phyloP scores from a whole-genome alignment of 2,888 invertebrate species.

The Harpalus rubripes region DNA sequence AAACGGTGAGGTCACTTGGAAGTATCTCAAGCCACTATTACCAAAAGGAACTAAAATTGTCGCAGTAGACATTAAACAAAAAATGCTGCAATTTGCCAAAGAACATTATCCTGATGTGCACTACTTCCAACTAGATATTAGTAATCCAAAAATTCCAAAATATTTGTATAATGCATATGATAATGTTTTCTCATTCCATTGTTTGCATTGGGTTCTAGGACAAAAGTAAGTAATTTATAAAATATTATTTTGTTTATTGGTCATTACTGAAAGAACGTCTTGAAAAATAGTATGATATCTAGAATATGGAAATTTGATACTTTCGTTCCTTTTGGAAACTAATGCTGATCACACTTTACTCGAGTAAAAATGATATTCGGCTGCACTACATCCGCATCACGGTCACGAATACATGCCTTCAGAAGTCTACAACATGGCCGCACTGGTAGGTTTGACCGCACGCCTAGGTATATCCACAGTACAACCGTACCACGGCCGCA shows the following conservation, averaged over 20 bases:
- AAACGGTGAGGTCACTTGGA: constrained; percentile 84
- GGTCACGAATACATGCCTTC: too few relatives aligned
- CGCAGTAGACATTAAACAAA: constrained; percentile 85
- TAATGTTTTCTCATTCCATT: constrained; percentile 88
- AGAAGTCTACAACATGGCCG: too few relatives aligned
- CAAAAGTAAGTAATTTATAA: constrained; percentile 79
- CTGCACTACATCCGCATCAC: too few relatives aligned
- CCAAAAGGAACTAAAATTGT: constrained; percentile 80
- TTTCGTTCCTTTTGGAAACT: too few relatives aligned
- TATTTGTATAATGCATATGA: constrained; percentile 80
- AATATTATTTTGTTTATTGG: not conserved
- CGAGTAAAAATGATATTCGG: too few relatives aligned
- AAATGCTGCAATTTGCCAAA: constrained; percentile 85
- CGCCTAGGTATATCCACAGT: too few relatives aligned
- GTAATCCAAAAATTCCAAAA: constrained; percentile 77
- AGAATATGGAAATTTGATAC: too few relatives aligned
- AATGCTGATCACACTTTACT: too few relatives aligned
- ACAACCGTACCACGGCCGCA: too few relatives aligned
- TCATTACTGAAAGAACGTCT: too few relatives aligned
- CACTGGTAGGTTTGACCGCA: too few relatives aligned
- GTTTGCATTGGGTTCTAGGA: constrained; percentile 88
- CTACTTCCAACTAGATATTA: constrained; percentile 82
- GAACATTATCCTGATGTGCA: constrained; percentile 78
- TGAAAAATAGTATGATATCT: too few relatives aligned
- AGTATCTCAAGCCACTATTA: constrained; percentile 82